A percentile compares a stretch with the other conserved stretches of the same genome.
Conservation (phyloP, 2,888 invertebrate species). For the Archips xylosteana region DNA sequence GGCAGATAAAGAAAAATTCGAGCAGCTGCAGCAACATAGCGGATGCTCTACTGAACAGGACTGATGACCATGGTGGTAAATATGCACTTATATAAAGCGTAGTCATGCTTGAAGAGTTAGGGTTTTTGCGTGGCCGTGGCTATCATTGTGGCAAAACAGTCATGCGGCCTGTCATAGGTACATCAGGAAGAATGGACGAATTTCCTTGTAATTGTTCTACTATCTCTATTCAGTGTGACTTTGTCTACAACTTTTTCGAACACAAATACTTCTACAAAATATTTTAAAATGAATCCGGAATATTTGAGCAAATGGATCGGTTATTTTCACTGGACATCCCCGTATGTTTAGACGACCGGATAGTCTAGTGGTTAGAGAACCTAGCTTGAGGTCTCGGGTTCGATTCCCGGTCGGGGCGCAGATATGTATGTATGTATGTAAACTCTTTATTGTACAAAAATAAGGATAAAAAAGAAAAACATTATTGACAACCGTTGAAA, state of each 20-base stretch:
- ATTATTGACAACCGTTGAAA: no score
- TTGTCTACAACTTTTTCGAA: background rate
- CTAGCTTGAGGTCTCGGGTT: no score
- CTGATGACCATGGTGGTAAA: slow-evolving; percentile 70
- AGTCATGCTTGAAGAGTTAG: slow-evolving; percentile 70
- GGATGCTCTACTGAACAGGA: slow-evolving; percentile 53
- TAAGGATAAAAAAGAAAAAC: no score
- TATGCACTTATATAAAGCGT: slow-evolving; percentile 74
- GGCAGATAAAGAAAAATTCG: slow-evolving; percentile 53
- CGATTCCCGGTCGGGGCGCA: no score
- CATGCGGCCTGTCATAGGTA: slow-evolving; percentile 53
- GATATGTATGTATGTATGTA: no score
- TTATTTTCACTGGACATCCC: no score
- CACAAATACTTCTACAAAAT: background rate
- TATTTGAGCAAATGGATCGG: no score
- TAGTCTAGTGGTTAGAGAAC: no score
- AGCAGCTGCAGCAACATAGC: slow-evolving; percentile 62
- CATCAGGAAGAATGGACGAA: slow-evolving; percentile 56
- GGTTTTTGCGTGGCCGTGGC: slow-evolving; percentile 74
- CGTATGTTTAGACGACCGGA: no score
- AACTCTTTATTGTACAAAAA: no score
- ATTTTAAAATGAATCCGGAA: background rate
- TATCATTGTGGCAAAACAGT: slow-evolving; percentile 66
- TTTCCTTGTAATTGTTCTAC: slow-evolving; percentile 52
- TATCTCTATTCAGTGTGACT: slow-evolving; percentile 12